phyloP scores from a whole-genome alignment of 53 echinoderm and acorn worm species.

The Apostichopus leukothele region DNA sequence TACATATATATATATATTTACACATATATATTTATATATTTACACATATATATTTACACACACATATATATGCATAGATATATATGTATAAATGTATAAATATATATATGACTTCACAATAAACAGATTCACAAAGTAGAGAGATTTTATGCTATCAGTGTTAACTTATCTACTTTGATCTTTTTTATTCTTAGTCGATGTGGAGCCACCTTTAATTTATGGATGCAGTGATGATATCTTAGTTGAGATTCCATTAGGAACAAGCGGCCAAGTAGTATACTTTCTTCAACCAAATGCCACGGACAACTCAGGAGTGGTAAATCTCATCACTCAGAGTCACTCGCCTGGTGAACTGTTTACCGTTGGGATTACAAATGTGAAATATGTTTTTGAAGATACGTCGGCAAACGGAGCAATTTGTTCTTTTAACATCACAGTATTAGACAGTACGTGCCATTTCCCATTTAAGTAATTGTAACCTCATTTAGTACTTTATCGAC shows the following conservation, averaged over 20 bases:
- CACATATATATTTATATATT: neutral
- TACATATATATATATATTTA: too few species aligned
- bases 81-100: neutral
- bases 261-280: neutral
- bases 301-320: slow-evolving; percentile 32
- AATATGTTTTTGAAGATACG: slow-evolving; percentile 37
- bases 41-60: neutral
- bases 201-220: neutral
- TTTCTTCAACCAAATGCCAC: slow-evolving; percentile 45
- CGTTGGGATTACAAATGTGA: slow-evolving; percentile 34
- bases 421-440: slow-evolving; percentile 45
- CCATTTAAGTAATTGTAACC: too few species aligned
- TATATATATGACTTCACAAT: neutral
- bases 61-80: neutral
- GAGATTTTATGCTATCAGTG: neutral
- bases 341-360: slow-evolving; percentile 1
- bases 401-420: slow-evolving; percentile 44
- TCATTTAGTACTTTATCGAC: too few species aligned
- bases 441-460: neutral
- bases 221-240: slow-evolving; percentile 5
- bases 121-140: neutral
- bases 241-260: neutral
- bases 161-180: neutral
- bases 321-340: slow-evolving; percentile 19
- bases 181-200: neutral